A percentile compares a stretch with the other conserved stretches of the same genome.
Evolutionary conservation across 92 coral and sea anemone species (phyloP).

Genomic region (Palythoa grandis): DNA sequence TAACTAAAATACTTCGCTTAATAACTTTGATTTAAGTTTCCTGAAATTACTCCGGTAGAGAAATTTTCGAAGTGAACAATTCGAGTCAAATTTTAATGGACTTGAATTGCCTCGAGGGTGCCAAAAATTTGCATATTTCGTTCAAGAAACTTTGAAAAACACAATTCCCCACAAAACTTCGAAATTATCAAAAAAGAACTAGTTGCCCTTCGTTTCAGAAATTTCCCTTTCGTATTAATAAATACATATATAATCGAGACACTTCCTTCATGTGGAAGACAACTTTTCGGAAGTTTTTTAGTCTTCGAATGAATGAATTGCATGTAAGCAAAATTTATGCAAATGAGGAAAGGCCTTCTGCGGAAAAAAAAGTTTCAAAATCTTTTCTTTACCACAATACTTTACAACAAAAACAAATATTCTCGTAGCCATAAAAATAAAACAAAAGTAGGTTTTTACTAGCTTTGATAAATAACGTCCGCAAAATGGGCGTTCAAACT

Average conservation of each 20-base stretch:
- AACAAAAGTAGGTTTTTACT: constrained; percentile 9
- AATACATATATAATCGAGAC: not conserved
- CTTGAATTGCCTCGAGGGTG: constrained; percentile 35
- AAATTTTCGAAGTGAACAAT: constrained; percentile 25
- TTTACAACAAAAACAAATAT: constrained; percentile 29
- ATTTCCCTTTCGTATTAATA: constrained; percentile 12
- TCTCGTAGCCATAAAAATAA: not conserved
- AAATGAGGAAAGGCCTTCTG: constrained; percentile 57
- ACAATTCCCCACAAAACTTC: constrained; percentile 13
- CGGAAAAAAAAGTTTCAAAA: constrained; percentile 77
- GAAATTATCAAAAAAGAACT: constrained; percentile 32
- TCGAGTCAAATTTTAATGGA: constrained; percentile 50
- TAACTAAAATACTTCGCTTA: not conserved
- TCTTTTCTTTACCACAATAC: constrained; percentile 52
- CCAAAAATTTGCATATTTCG: constrained; percentile 37
- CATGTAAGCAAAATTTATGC: constrained; percentile 57
- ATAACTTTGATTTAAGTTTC: not conserved
- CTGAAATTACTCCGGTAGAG: constrained; percentile 7
- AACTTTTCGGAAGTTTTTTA: constrained; percentile 40
- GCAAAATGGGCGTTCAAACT: not conserved
- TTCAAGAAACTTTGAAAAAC: constrained; percentile 4
- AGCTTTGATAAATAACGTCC: not conserved
- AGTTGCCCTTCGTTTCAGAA: not conserved
- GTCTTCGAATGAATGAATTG: constrained; percentile 80
- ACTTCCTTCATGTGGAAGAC: constrained; percentile 28